phyloP scores from a whole-genome alignment of 2,113 vertebrate species.

The Ptychochromis oligacanthus region DNA sequence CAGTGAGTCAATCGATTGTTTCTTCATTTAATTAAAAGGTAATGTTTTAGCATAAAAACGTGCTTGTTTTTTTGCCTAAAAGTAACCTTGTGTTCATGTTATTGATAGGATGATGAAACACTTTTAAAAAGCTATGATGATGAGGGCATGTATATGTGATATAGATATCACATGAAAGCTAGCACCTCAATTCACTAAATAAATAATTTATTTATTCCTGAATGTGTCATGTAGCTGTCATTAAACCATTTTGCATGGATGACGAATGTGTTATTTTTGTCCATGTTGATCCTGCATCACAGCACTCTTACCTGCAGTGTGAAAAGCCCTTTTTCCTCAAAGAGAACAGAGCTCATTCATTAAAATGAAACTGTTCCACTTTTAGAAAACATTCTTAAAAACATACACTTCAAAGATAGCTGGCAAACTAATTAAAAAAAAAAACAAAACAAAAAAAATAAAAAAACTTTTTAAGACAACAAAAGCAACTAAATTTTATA shows the following conservation, averaged over 20 bases:
- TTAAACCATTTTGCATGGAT: background rate
- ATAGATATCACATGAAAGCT: background rate
- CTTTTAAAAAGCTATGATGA: background rate
- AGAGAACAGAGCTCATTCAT: background rate
- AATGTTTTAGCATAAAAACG: background rate
- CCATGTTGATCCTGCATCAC: background rate
- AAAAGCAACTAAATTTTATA: background rate
- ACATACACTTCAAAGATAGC: background rate
- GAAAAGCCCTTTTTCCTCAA: background rate
- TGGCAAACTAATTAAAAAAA: background rate
- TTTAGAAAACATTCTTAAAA: background rate
- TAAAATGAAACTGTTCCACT: background rate
- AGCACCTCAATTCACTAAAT: background rate
- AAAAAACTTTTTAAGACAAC: background rate
- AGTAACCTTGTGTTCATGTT: background rate
- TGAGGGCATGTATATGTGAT: background rate
- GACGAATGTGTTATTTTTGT: background rate
- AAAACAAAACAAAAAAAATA: too few relatives aligned
- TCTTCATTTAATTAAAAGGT: background rate
- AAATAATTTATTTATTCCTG: background rate
- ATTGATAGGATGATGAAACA: background rate
- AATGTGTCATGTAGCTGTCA: background rate
- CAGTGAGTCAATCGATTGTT: background rate
- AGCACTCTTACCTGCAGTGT: accelerated
- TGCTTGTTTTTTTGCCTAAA: background rate